phyloP scores from a whole-genome alignment of 2,888 invertebrate genomes.

The Drosophila macrothrix region DNA sequence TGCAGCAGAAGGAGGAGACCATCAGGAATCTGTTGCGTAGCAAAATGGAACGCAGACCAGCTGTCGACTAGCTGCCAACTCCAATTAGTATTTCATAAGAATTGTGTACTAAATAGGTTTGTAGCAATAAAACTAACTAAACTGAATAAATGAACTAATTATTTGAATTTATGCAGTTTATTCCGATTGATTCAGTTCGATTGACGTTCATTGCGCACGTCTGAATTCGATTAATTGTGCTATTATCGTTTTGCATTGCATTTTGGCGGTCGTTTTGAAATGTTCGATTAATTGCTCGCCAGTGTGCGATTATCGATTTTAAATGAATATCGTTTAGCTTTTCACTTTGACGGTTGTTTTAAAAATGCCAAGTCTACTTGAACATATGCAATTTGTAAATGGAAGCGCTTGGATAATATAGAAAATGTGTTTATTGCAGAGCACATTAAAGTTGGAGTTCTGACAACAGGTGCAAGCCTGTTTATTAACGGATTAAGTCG shows the following conservation, averaged over 20 bases:
- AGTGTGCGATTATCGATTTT: neutral
- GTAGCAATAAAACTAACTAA: neutral
- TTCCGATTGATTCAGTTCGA: neutral
- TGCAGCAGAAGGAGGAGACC: slow-evolving; percentile 84
- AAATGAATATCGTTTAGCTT: neutral
- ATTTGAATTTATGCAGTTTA: neutral
- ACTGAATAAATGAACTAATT: neutral
- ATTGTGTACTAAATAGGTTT: neutral
- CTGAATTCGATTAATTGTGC: neutral
- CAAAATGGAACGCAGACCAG: slow-evolving; percentile 68
- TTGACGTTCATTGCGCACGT: neutral
- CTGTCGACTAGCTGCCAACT: slow-evolving; percentile 52
- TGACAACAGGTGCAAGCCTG: neutral
- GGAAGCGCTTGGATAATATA: neutral
- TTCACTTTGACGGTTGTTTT: neutral
- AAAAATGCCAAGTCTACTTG: neutral
- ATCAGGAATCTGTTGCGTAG: slow-evolving; percentile 81
- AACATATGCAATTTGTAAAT: neutral
- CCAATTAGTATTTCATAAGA: neutral
- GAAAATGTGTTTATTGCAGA: neutral
- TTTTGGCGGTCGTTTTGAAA: neutral
- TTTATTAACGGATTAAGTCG: neutral
- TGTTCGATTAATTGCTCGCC: neutral
- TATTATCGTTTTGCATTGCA: neutral
- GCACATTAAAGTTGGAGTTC: neutral